Conservation (phyloP, 1,140 invertebrate species). For the Whitmania pigra region DNA sequence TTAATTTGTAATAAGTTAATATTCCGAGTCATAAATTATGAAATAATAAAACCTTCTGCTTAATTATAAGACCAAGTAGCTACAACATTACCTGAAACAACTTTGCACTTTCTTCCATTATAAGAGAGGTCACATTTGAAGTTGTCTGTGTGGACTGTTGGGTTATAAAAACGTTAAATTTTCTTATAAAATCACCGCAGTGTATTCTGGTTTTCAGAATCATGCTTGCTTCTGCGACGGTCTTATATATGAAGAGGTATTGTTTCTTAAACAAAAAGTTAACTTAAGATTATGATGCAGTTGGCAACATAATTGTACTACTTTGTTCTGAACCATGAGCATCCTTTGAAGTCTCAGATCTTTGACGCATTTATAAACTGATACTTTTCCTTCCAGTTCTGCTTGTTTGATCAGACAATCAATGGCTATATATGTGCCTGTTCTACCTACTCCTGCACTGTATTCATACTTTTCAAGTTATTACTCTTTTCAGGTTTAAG, state of each 20-base stretch:
- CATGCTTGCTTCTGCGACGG: neutral
- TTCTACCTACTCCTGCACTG: conserved; percentile 17
- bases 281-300: neutral
- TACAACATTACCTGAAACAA: too few relatives aligned
- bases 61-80: too few relatives aligned
- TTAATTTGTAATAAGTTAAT: too few relatives aligned
- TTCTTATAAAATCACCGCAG: neutral
- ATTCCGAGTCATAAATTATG: too few relatives aligned
- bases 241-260: conserved; percentile 1
- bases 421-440: conserved; percentile 13
- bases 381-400: neutral
- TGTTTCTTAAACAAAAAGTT: neutral
- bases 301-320: neutral
- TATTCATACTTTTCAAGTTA: neutral
- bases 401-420: conserved; percentile 12
- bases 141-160: too few relatives aligned
- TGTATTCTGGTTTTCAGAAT: neutral
- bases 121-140: too few relatives aligned
- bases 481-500: neutral
- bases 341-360: conserved; percentile 9
- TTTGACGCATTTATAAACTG: conserved; percentile 2
- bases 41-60: too few relatives aligned
- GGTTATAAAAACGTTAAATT: too few relatives aligned
- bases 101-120: too few relatives aligned
- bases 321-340: conserved; percentile 7